Evolutionary conservation across 2,113 vertebrate genomes (phyloP).

Genomic region (Lagopus leucura): DNA sequence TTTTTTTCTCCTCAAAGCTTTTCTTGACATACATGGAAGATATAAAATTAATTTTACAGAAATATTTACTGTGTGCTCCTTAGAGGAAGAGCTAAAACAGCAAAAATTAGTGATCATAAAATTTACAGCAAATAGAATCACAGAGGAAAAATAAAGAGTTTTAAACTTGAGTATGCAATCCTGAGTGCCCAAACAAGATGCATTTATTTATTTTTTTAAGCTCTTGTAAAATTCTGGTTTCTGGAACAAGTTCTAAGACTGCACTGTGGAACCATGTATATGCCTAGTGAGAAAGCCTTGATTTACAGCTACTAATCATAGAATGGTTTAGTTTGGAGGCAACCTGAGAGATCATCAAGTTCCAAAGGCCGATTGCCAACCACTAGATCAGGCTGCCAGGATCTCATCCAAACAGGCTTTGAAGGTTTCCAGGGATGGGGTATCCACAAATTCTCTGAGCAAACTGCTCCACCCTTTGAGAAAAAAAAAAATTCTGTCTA

Average conservation of each 20-base stretch:
- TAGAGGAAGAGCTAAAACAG: accelerated
- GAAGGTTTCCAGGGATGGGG: not conserved
- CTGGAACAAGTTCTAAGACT: not conserved
- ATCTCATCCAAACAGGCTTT: no score
- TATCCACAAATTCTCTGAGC: not conserved
- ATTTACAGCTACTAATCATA: not conserved
- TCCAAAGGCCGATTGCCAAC: not conserved
- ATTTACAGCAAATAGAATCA: not conserved
- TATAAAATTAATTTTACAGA: not conserved
- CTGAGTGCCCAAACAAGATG: not conserved
- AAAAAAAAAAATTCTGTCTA: not conserved
- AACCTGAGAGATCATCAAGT: not conserved
- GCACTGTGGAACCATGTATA: accelerated
- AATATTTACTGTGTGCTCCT: not conserved
- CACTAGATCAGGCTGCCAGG: not conserved
- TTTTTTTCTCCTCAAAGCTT: not conserved
- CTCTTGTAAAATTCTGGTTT: not conserved
- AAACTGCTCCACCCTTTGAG: not conserved
- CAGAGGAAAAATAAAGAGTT: not conserved
- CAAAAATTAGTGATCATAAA: not conserved
- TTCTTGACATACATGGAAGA: not conserved
- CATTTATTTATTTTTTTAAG: not conserved
- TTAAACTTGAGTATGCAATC: not conserved
- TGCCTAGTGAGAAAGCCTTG: accelerated
- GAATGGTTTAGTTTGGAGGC: not conserved